A percentile compares a stretch with the other conserved stretches of the same genome.
Conservation (phyloP, 2,888 invertebrate species). For the Autographa pulchrina region DNA sequence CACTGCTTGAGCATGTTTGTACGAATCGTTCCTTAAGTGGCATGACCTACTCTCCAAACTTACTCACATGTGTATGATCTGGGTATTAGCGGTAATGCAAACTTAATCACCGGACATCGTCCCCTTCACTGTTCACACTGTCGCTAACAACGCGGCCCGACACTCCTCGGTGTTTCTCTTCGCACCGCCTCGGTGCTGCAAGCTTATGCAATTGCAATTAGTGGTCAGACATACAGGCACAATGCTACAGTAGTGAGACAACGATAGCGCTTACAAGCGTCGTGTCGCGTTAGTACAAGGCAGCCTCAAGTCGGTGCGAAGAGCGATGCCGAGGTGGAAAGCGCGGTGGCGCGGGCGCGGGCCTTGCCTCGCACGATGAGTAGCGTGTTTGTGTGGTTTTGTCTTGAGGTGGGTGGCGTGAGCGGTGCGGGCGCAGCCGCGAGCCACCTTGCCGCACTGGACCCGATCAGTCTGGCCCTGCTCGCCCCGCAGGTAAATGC, state of each 20-base stretch:
- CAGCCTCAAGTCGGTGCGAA: conserved; percentile 64
- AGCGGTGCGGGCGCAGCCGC: conserved; percentile 88
- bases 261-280: neutral
- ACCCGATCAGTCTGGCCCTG: conserved; percentile 89
- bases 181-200: conserved; percentile 78
- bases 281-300: conserved; percentile 35
- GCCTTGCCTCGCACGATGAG: conserved; percentile 83
- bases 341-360: conserved; percentile 66
- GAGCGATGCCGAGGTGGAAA: conserved; percentile 72
- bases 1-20: conserved; percentile 87
- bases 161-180: conserved; percentile 78
- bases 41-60: conserved; percentile 83
- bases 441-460: conserved; percentile 89
- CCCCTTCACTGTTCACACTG: conserved; percentile 81
- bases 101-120: conserved; percentile 79
- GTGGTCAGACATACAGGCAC: conserved; percentile 46
- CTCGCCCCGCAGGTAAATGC: conserved; percentile 88
- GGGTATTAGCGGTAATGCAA: conserved; percentile 84
- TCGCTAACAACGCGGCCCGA: conserved; percentile 81
- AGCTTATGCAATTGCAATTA: conserved; percentile 63
- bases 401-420: conserved; percentile 90
- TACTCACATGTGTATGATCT: conserved; percentile 82
- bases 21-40: conserved; percentile 81
- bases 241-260: conserved; percentile 12
- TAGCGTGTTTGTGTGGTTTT: conserved; percentile 89